Evolutionary conservation across 2,888 invertebrate genomes (phyloP).

Genomic region (Prostheceraeus crozeri): DNA sequence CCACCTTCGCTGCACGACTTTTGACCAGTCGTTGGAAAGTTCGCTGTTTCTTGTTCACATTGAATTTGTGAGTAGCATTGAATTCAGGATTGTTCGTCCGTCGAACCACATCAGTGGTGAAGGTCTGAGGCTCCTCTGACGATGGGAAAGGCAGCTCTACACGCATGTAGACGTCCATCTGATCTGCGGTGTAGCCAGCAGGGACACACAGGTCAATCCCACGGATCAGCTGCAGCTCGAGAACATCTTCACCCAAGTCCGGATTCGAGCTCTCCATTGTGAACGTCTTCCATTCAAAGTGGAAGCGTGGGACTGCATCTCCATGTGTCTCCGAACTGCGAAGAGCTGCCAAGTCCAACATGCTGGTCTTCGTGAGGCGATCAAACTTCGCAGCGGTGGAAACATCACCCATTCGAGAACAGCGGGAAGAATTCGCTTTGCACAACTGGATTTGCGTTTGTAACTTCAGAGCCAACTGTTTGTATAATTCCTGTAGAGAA

Average conservation of each 20-base stretch:
- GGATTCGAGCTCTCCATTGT: constrained; percentile 69
- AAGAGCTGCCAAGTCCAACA: constrained; percentile 78
- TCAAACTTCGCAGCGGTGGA: constrained; percentile 66
- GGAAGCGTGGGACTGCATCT: constrained; percentile 70
- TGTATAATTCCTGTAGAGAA: too few relatives aligned
- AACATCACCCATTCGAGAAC: constrained; percentile 30
- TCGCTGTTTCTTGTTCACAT: constrained; percentile 70
- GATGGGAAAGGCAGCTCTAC: constrained; percentile 36
- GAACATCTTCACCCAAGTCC: constrained; percentile 80
- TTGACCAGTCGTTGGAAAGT: constrained; percentile 79
- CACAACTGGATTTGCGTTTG: constrained; percentile 30
- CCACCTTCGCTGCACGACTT: constrained; percentile 77
- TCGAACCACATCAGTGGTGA: constrained; percentile 70
- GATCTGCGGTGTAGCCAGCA: constrained; percentile 71
- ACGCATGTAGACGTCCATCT: constrained; percentile 72
- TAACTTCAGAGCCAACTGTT: constrained; percentile 1
- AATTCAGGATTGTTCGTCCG: constrained; percentile 72
- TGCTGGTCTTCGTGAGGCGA: constrained; percentile 71
- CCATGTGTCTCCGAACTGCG: constrained; percentile 65
- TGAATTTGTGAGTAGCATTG: constrained; percentile 60
- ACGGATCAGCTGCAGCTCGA: constrained; percentile 75
- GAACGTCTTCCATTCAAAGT: constrained; percentile 77
- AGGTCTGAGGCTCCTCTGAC: constrained; percentile 60
- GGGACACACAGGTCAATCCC: constrained; percentile 65
- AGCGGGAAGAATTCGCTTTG: background rate